Evolutionary conservation across 2,113 vertebrate genomes (phyloP).

Genomic region (Python bivittatus): DNA sequence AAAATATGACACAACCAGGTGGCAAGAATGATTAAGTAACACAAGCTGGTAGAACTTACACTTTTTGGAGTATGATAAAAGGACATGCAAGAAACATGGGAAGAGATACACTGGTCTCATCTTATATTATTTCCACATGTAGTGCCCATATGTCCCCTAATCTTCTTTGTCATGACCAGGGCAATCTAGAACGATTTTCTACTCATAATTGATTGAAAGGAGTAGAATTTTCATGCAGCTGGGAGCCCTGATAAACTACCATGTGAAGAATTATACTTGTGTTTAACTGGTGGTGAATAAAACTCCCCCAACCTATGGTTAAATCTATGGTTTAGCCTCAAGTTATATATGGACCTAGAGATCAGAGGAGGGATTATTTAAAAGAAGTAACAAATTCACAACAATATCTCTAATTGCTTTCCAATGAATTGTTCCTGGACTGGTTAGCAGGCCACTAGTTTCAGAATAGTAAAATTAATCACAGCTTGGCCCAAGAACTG

Average conservation of each 20-base stretch:
- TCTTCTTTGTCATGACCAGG: neutral
- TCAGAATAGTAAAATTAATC: constrained; percentile 4
- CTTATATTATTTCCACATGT: neutral
- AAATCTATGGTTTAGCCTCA: neutral
- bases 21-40: neutral
- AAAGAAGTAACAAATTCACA: neutral
- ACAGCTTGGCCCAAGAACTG: neutral
- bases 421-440: neutral
- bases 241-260: neutral
- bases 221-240: neutral
- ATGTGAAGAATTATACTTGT: neutral
- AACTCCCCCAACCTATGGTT: neutral
- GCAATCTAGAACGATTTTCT: neutral
- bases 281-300: neutral
- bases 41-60: too few relatives aligned
- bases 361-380: neutral
- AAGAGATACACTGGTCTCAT: neutral
- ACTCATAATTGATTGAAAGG: neutral
- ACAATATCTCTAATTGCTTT: neutral
- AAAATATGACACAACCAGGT: neutral
- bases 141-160: neutral
- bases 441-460: neutral
- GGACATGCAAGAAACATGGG: neutral
- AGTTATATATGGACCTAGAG: neutral
- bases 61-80: neutral